phyloP scores from a whole-genome alignment of 1,140 invertebrate genomes.

The Adelges cooleyi region DNA sequence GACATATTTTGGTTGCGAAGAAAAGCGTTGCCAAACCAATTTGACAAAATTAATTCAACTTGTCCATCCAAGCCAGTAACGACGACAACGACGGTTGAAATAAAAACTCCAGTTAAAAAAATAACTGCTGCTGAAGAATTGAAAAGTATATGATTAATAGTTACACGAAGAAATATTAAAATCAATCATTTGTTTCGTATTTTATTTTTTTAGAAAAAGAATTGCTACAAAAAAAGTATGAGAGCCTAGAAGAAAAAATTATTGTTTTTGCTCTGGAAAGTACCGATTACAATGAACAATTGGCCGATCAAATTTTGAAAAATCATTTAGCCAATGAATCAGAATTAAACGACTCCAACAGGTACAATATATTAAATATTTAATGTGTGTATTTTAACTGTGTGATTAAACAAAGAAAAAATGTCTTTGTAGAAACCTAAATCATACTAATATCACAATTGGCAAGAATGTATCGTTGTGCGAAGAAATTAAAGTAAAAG shows the following conservation, averaged over 20 bases:
- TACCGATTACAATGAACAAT: conserved; percentile 67
- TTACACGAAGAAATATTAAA: not conserved
- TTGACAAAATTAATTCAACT: conserved; percentile 39
- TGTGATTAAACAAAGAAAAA: too few species aligned
- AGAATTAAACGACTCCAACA: too few species aligned
- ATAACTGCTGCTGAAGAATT: conserved; percentile 4
- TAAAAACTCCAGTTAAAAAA: conserved; percentile 51
- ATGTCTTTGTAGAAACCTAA: too few species aligned
- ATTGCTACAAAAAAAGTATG: conserved; percentile 60
- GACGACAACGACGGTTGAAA: conserved; percentile 59
- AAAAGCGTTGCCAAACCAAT: not conserved
- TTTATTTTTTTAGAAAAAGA: conserved; percentile 51
- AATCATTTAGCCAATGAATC: conserved; percentile 9
- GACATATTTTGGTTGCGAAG: conserved; percentile 37
- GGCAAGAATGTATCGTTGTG: too few species aligned
- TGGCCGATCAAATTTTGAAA: conserved; percentile 43
- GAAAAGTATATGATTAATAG: conserved; percentile 4
- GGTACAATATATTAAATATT: too few species aligned
- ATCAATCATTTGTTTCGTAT: conserved; percentile 9
- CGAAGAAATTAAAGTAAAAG: too few species aligned
- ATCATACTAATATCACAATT: too few species aligned
- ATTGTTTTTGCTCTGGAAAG: conserved; percentile 75
- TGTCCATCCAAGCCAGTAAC: conserved; percentile 42
- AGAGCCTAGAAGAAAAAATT: conserved; percentile 61
- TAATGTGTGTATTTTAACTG: too few species aligned